Base-by-base conservation (phyloP, 2,888 invertebrate genomes). In the Tinea semifulvella region DNA sequence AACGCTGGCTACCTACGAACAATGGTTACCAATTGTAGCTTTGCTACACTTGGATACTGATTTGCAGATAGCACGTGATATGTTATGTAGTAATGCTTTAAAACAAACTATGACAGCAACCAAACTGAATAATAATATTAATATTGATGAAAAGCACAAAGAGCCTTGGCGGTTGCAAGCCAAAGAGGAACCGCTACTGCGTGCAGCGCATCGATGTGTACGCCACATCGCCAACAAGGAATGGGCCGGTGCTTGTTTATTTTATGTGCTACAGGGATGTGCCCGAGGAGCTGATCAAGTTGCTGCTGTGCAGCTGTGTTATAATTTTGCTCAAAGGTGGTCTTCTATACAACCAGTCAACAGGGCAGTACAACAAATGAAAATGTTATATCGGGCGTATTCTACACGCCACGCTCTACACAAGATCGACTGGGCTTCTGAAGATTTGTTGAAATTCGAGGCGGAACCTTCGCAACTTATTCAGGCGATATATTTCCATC, bases 211-310 rank as follows among this genome's bases (percentile, higher is more conserved):
- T 60, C 63, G 67, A 48, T 82, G 82, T 56, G 80, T 80, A 2
- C 63, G 66, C 46, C 66, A 77, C 48, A 82, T 82, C 49, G 72
- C 79, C 7, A 82, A 82, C 52, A 76, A 81, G 74, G 82, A 82
- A 61, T 82, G 82, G 82, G 81, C 82, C 14, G 81, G 77, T 19
- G 82, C 82, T 1, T 82, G 82, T 51, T 64, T 82, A 27, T 82
- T 81, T 52, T 79, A 80, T 51, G 79, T 81, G 18, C 59, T 79
- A 2, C 81, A 81, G 61, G 81, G 82, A 3, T 77, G 77, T 53
- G 65, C 72, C n/a, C 69, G 72, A 28, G 82, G 82, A 18, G 82
- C 80, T 18, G 82, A 82, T 56, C 82, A 82, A 64, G 81, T 82
- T 13, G 77, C 80, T 27, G 82, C 82, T 42, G 77, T 80, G 25